Conservation (phyloP, 2,888 invertebrate species). For the Thysanoteuthis rhombus region DNA sequence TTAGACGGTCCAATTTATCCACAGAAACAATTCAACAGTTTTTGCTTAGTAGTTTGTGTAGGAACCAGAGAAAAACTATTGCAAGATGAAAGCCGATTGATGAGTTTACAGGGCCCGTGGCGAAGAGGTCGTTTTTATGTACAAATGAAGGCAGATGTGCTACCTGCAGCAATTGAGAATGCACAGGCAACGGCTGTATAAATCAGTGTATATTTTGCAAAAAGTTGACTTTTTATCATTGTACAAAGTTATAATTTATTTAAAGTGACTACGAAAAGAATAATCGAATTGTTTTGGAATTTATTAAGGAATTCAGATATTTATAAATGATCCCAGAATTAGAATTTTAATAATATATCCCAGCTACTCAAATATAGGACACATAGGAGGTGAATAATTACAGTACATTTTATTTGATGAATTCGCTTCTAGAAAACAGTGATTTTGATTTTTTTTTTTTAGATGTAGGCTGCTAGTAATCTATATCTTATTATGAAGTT, state of each 20-base stretch:
- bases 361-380: too few relatives aligned
- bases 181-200: slow-evolving; percentile 69
- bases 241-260: slow-evolving; percentile 17
- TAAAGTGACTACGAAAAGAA: neutral
- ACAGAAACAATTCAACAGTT: slow-evolving; percentile 82
- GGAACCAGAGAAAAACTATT: slow-evolving; percentile 93
- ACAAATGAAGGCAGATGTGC: slow-evolving; percentile 81
- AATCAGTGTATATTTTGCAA: neutral
- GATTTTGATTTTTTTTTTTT: too few relatives aligned
- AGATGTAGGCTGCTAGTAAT: too few relatives aligned
- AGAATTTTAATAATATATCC: too few relatives aligned
- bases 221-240: neutral
- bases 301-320: neutral
- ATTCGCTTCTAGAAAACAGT: too few relatives aligned
- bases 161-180: slow-evolving; percentile 66
- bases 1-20: slow-evolving; percentile 82
- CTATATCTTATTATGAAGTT: too few relatives aligned
- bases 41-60: slow-evolving; percentile 84
- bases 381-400: too few relatives aligned
- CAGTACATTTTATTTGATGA: too few relatives aligned
- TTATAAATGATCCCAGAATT: too few relatives aligned
- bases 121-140: slow-evolving; percentile 92
- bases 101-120: slow-evolving; percentile 95
- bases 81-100: slow-evolving; percentile 90
- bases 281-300: neutral